Conservation (phyloP, 2,888 invertebrate species). For the Drosophila affinis region DNA sequence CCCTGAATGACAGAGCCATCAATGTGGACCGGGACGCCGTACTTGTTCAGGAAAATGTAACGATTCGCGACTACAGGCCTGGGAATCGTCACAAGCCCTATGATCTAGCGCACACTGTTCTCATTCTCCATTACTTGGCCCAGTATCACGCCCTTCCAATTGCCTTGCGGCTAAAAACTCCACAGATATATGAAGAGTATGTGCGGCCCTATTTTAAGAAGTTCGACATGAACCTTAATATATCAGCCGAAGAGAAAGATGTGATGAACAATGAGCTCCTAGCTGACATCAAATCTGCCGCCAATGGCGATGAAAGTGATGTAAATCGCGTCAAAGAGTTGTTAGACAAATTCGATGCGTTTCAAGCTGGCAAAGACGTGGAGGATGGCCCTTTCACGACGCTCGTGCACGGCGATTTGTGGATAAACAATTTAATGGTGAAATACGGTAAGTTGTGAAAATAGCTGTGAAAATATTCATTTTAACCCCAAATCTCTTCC, state of each 20-base stretch:
- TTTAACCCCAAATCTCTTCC: constrained; percentile 4
- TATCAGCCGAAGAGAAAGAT: constrained; percentile 45
- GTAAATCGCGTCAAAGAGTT: constrained; percentile 61
- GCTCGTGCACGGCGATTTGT: constrained; percentile 86
- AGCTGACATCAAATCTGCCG: constrained; percentile 54
- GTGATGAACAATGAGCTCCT: constrained; percentile 55
- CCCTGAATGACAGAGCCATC: constrained; percentile 73
- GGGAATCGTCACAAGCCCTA: constrained; percentile 85
- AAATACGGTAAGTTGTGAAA: constrained; percentile 79
- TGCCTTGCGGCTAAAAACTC: constrained; percentile 84
- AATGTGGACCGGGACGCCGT: constrained; percentile 86
- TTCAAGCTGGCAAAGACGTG: constrained; percentile 57
- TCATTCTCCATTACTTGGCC: constrained; percentile 85
- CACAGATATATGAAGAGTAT: constrained; percentile 83
- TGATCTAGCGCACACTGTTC: constrained; percentile 84
- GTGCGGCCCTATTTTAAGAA: constrained; percentile 82
- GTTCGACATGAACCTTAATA: constrained; percentile 66
- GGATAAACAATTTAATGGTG: constrained; percentile 87
- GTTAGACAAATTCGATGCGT: constrained; percentile 52
- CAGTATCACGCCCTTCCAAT: constrained; percentile 86
- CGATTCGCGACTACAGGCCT: constrained; percentile 84
- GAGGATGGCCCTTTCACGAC: constrained; percentile 84
- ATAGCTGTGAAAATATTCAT: neutral
- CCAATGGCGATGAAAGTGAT: constrained; percentile 55
- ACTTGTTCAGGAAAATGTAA: constrained; percentile 86